Conservation (phyloP, 2,113 vertebrate species). For the Macroglossus sobrinus region DNA sequence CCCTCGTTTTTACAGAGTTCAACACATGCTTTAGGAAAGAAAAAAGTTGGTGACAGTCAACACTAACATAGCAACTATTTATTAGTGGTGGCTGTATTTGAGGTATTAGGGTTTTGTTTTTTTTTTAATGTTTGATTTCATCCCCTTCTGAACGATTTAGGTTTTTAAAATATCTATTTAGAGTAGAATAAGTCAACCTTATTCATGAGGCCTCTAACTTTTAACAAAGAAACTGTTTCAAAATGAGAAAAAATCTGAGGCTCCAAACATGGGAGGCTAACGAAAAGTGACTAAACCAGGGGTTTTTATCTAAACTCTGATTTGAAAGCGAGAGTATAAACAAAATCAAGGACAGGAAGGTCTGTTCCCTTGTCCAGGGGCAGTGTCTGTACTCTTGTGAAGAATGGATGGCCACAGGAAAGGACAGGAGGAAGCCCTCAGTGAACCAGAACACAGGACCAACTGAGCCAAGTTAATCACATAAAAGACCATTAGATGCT, state of each 20-base stretch:
- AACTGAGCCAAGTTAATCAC: not conserved
- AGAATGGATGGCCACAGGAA: not conserved
- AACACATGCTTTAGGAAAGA: not conserved
- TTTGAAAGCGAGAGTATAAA: conserved; percentile 14
- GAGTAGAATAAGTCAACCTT: not conserved
- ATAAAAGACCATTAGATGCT: not conserved
- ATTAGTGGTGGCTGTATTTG: not conserved
- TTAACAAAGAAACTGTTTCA: conserved; percentile 14
- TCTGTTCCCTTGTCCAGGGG: not conserved
- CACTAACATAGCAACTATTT: not conserved
- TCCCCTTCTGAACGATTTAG: not conserved
- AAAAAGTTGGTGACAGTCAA: not conserved
- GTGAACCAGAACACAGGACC: not conserved
- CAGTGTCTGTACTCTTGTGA: not conserved
- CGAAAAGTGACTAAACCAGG: not conserved
- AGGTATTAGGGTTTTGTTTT: not conserved
- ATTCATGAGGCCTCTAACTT: not conserved
- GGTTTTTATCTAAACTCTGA: not conserved
- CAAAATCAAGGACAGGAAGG: conserved; percentile 6
- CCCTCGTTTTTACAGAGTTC: not conserved
- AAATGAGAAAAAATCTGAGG: not conserved
- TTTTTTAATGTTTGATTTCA: not conserved
- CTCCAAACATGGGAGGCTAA: not conserved
- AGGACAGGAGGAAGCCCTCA: not conserved
- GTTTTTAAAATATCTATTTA: conserved; percentile 19